Evolutionary conservation across 2,797 vertebrate species (phyloP), one percentile per base, ranked within the genome.

Genomic region (Spinibarbus caldwelli): DNA sequence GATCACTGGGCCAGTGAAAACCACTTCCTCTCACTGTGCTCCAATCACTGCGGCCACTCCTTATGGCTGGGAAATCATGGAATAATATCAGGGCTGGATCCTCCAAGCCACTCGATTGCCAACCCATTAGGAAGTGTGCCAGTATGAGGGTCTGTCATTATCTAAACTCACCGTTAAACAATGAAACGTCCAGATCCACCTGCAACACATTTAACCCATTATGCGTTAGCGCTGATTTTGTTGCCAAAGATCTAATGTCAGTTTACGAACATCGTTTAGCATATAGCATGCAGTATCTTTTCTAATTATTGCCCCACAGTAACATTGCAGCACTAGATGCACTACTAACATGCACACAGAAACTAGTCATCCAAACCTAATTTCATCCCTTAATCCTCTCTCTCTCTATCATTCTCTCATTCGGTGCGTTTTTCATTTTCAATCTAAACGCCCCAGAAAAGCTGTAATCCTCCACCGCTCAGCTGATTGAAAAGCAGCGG

Each of bases 401-500:
- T 31, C 86, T 41, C 26, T 90, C 82, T 78, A 71, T 26, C 66
- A 11, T 49, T 43, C 29, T 90, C 86, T 88, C 80, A 78, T 49
- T 59, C 36, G 12, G 41, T 66, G 12, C 1, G 12, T 80, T 79
- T 71, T 78, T 54, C 12, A 71, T 87, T 88, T 88, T 87, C 70
- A 85, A 73, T 88, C 83, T 78, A 79, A 62, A 82, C 70, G 68
- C 17, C 67, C 72, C 29, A 59, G 70, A 85, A 82, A 87, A 85
- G 26, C 54, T 43, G 23, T 70, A 87, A 89, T 85, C 75, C 76
- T 75, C 73, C 82, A 82, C 43, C 45, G 84, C 66, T 70, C 26
- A 70, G 36, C 72, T 88, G 86, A 91, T 85, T 90, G 85, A 90
- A 90, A 86, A 66, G 0, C 29, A 49, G 59, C 59, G 21, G 62